Conservation (phyloP, 2,797 vertebrate species). For the Melanitta fusca region DNA sequence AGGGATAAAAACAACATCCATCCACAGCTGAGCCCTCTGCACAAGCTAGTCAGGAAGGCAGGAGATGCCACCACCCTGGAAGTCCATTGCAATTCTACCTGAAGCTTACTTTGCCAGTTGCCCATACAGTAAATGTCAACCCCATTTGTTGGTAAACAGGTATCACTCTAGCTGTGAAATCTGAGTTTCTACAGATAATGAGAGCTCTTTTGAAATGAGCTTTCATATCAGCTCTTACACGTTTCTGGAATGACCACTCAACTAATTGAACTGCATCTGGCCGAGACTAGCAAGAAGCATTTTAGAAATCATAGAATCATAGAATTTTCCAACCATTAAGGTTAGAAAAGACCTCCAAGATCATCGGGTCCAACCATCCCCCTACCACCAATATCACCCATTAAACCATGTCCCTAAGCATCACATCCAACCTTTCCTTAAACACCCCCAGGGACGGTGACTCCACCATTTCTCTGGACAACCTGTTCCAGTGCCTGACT, state of each 20-base stretch:
- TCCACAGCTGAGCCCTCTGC: neutral
- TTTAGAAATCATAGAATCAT: neutral
- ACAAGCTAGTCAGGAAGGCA: neutral
- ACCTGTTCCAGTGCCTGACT: too few species aligned
- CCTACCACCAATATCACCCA: too few species aligned
- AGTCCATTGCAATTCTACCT: neutral
- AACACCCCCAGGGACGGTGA: too few species aligned
- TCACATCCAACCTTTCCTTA: too few species aligned
- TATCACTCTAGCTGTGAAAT: neutral
- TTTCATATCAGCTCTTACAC: neutral
- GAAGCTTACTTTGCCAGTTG: neutral
- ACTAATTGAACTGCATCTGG: neutral
- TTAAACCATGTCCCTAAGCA: too few species aligned
- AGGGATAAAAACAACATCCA: neutral
- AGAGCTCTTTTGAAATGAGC: neutral
- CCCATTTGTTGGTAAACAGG: neutral
- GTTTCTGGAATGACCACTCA: neutral
- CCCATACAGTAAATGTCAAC: neutral
- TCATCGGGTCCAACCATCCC: too few species aligned
- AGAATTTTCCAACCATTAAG: too few species aligned
- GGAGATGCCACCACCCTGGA: neutral
- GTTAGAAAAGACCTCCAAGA: too few species aligned
- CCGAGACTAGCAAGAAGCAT: neutral
- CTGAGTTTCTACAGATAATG: neutral
- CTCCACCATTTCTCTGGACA: too few species aligned